Base-by-base conservation (phyloP, 2,113 vertebrate genomes). In the Xiphophorus maculatus region DNA sequence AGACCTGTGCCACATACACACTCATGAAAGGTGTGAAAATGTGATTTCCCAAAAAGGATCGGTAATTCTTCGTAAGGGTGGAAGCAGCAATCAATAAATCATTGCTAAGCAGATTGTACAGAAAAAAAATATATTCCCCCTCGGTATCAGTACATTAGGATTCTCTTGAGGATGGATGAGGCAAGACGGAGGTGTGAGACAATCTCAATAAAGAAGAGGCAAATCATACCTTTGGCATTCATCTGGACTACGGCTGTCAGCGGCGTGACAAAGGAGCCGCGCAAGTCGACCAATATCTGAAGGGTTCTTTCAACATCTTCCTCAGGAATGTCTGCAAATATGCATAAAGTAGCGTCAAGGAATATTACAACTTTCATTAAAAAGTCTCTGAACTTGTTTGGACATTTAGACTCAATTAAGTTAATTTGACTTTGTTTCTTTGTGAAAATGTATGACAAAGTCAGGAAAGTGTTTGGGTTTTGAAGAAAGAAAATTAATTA, bases 21-120 rank as follows among this genome's bases (percentile, higher is more conserved):
- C 94, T 94, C 94, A 90, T 93, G 94, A 96, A 97, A 97, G 96
- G 96, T 97, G 97, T 97, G 96, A 98, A 98, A 99, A 99, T 98
- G 95, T 96, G 96, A 99, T 98, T 99, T 98, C 97, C 97, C 96
- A 97, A 98, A 99, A 98, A 97, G 96, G 97, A 97, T 97, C 94
- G 95, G 96, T 97, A 97, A 99, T 98, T 98, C 96, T 97, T 95
- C 95, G 96, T 94, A 96, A 98, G 96, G 96, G 95, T 95, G 95
- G 92, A 96, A 96, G 89, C 87, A 75, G 90, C 91, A 95, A 97
- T 99, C 97, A 85, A 99, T 99, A 99, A 98, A 99, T 98, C 97
- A 96, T 97, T 98, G 96, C 96, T 98, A 98, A 99, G 96, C 97
- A 98, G 97, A 99, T 99, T 98, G 96, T 97, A 96, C 51, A 58